Evolutionary conservation across 1,140 invertebrate genomes (phyloP).

Genomic region (Ooceraea biroi): DNA sequence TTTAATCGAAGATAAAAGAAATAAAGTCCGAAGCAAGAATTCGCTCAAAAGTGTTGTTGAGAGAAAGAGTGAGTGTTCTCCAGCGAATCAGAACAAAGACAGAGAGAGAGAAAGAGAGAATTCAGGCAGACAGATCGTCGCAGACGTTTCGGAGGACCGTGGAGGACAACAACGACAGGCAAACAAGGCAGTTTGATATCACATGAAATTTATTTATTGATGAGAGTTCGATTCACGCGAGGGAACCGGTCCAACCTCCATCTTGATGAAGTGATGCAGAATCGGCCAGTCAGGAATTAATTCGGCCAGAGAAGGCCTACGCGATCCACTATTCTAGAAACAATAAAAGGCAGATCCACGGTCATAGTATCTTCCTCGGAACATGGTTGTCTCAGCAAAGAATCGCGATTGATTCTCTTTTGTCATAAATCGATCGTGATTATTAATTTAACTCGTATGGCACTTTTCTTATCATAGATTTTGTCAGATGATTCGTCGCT

Average conservation of each 20-base stretch:
- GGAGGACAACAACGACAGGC: conserved; percentile 36
- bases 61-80: conserved; percentile 9
- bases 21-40: conserved; percentile 17
- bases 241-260: conserved; percentile 89
- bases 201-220: conserved; percentile 64
- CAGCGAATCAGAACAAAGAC: neutral
- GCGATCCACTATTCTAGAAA: conserved; percentile 89
- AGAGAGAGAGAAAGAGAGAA: conserved; percentile 40
- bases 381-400: neutral
- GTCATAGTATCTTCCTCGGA: conserved; percentile 60
- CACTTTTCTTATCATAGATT: conserved; percentile 15
- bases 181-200: conserved; percentile 61
- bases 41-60: conserved; percentile 22
- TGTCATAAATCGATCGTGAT: neutral
- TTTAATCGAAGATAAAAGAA: conserved; percentile 50
- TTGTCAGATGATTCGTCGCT: conserved; percentile 7
- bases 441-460: neutral
- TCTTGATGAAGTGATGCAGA: conserved; percentile 94
- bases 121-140: conserved; percentile 20
- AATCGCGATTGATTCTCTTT: neutral
- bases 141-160: conserved; percentile 25
- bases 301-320: conserved; percentile 96
- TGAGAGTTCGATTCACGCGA: conserved; percentile 42
- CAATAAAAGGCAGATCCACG: conserved; percentile 70
- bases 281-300: conserved; percentile 98